Evolutionary conservation across 1,140 invertebrate genomes (phyloP).

Genomic region (Luehdorfia chinensis): DNA sequence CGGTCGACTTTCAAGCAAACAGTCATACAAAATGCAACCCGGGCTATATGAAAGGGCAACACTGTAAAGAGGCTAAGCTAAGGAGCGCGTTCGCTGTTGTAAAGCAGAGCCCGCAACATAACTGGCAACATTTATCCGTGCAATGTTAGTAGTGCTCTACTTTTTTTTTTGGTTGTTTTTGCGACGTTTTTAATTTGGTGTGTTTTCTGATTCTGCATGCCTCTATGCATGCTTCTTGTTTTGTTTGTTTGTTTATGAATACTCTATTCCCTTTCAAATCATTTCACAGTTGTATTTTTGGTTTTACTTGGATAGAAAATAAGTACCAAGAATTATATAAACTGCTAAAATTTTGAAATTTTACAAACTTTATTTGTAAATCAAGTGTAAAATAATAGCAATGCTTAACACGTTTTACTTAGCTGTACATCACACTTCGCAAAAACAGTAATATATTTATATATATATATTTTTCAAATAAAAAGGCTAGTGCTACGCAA

Average conservation of each 20-base stretch:
- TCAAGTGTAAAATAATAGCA: no score
- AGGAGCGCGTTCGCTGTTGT: constrained; percentile 73
- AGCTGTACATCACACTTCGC: no score
- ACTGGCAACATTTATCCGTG: constrained; percentile 81
- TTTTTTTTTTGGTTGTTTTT: constrained; percentile 37
- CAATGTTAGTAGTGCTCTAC: constrained; percentile 78
- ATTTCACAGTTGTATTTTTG: not conserved
- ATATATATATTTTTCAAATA: no score
- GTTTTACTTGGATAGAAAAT: no score
- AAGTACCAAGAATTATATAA: no score
- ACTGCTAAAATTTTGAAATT: no score
- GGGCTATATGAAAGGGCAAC: constrained; percentile 53
- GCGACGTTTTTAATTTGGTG: constrained; percentile 22
- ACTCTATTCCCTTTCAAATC: not conserved
- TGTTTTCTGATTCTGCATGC: constrained; percentile 18
- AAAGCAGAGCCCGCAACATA: constrained; percentile 68
- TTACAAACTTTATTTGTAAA: no score
- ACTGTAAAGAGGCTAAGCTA: constrained; percentile 61
- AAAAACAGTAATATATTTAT: no score
- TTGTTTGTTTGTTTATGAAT: no score
- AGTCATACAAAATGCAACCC: constrained; percentile 65
- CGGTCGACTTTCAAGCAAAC: constrained; percentile 61
- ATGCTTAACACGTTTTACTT: no score
- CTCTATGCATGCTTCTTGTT: no score
- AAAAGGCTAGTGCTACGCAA: no score